Conservation (phyloP, 2,113 vertebrate species). For the Ochotona curzoniae region DNA sequence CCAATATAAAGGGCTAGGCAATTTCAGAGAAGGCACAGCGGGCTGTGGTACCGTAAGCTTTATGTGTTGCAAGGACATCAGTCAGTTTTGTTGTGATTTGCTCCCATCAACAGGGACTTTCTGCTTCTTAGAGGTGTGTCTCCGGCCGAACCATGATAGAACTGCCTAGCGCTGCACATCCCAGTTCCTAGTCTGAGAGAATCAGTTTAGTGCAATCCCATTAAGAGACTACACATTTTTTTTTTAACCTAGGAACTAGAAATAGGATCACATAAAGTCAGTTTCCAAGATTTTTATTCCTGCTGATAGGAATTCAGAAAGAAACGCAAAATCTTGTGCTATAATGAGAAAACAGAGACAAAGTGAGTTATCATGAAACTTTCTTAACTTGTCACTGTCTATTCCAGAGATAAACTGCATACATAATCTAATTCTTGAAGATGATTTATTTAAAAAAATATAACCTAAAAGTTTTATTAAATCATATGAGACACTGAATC, state of each 20-base stretch:
- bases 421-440: neutral
- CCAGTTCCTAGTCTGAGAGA: neutral
- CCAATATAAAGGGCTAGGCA: neutral
- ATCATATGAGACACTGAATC: neutral
- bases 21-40: neutral
- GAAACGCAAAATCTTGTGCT: neutral
- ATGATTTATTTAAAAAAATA: neutral
- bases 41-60: neutral
- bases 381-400: neutral
- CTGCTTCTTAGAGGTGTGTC: neutral
- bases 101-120: neutral
- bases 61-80: neutral
- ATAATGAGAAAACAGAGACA: neutral
- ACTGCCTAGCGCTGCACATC: fast-evolving
- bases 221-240: neutral
- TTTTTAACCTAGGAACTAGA: neutral
- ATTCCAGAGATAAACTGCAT: neutral
- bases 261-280: neutral
- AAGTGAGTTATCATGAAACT: neutral
- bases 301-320: neutral
- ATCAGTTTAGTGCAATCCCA: neutral
- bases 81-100: neutral
- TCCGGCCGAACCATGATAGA: neutral
- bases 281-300: neutral
- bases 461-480: neutral